Evolutionary conservation across 2,888 invertebrate species (phyloP).

Genomic region (Globia sparganii): DNA sequence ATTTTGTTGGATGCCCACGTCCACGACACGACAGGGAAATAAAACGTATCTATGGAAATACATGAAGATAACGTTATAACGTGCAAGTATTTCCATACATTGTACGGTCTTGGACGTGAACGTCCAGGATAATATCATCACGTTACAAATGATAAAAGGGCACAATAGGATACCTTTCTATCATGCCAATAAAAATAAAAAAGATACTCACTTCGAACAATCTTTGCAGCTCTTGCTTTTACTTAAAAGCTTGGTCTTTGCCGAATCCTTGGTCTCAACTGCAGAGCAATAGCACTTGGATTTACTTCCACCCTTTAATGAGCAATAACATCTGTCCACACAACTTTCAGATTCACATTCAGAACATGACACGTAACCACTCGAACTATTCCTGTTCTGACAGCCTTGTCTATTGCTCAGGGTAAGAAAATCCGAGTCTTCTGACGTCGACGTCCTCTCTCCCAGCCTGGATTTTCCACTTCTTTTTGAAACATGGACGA

Average conservation of each 20-base stretch:
- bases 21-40: too few relatives aligned
- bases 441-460: slow-evolving; percentile 91
- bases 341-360: slow-evolving; percentile 97
- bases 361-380: slow-evolving; percentile 95
- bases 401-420: slow-evolving; percentile 91
- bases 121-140: too few relatives aligned
- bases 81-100: too few relatives aligned
- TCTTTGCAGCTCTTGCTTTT: slow-evolving; percentile 86
- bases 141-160: too few relatives aligned
- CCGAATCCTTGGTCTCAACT: slow-evolving; percentile 85
- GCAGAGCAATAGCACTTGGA: slow-evolving; percentile 92
- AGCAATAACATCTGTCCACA: slow-evolving; percentile 96
- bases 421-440: slow-evolving; percentile 91
- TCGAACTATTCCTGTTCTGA: slow-evolving; percentile 92
- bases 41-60: too few relatives aligned
- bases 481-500: slow-evolving; percentile 83
- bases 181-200: background rate
- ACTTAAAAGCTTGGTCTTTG: slow-evolving; percentile 77
- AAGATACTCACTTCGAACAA: slow-evolving; percentile 85
- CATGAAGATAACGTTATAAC: too few relatives aligned
- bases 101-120: too few relatives aligned
- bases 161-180: background rate
- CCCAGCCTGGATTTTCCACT: slow-evolving; percentile 89
- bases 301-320: slow-evolving; percentile 91
- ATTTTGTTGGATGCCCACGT: too few relatives aligned